Conservation (phyloP, 1,140 invertebrate species). For the Danaus plexippus region DNA sequence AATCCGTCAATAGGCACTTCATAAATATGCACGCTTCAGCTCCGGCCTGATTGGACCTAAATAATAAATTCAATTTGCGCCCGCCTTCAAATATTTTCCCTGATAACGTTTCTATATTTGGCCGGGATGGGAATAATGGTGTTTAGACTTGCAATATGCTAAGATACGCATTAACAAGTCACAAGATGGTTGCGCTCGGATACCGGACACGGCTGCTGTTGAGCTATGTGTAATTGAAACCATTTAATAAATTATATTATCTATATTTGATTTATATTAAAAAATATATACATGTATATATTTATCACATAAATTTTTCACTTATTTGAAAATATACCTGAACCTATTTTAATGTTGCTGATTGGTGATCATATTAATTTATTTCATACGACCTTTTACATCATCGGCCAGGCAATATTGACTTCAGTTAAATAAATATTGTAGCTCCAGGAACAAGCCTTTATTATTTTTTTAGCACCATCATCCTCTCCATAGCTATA, state of each 20-base stretch:
- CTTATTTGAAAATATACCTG: too few relatives aligned
- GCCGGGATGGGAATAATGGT: constrained; percentile 57
- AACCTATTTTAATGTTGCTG: too few relatives aligned
- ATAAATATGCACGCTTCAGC: constrained; percentile 45
- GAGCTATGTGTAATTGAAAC: constrained; percentile 20
- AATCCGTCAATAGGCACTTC: constrained; percentile 52
- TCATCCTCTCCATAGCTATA: constrained; percentile 29
- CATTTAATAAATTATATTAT: constrained; percentile 2
- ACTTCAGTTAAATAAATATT: too few relatives aligned
- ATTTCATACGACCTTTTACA: too few relatives aligned
- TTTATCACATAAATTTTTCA: too few relatives aligned
- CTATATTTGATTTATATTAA: too few relatives aligned
- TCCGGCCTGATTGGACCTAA: constrained; percentile 51
- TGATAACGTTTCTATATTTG: constrained; percentile 64
- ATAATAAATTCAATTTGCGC: constrained; percentile 67
- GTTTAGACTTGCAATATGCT: constrained; percentile 69
- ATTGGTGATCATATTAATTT: too few relatives aligned
- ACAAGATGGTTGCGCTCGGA: constrained; percentile 56
- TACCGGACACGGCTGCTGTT: constrained; percentile 21
- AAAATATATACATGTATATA: too few relatives aligned
- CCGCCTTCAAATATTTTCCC: constrained; percentile 60
- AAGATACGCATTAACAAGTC: constrained; percentile 70
- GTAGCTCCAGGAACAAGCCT: too few relatives aligned
- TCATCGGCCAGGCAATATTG: too few relatives aligned
- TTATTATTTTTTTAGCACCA: background rate